phyloP scores from a whole-genome alignment of 2,888 invertebrate species.

The Odontocolon sp. region DNA sequence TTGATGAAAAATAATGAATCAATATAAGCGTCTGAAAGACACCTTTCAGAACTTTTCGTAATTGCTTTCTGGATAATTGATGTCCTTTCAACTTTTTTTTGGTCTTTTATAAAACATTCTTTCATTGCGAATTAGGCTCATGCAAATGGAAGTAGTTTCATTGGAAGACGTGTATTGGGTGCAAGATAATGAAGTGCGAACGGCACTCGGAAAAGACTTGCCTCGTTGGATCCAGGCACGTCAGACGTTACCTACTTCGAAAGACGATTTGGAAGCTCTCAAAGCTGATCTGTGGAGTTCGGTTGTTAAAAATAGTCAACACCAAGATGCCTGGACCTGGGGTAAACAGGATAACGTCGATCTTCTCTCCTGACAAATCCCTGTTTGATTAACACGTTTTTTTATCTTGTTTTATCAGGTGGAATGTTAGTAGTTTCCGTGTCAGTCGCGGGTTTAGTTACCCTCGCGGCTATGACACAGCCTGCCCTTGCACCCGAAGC shows the following conservation, averaged over 20 bases:
- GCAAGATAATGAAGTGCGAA: slow-evolving; percentile 90
- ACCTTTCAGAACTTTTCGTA: too few species aligned
- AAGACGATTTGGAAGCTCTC: slow-evolving; percentile 88
- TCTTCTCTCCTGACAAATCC: not conserved
- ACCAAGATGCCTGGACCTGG: slow-evolving; percentile 95
- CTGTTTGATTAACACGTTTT: not conserved
- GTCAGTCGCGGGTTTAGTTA: slow-evolving; percentile 93
- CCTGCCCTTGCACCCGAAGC: slow-evolving; percentile 95
- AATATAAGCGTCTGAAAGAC: too few species aligned
- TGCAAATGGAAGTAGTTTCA: slow-evolving; percentile 91
- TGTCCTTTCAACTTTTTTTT: not conserved
- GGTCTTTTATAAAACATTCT: slow-evolving; percentile 59
- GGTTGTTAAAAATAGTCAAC: slow-evolving; percentile 92
- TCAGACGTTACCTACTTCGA: slow-evolving; percentile 91
- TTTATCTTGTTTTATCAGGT: slow-evolving; percentile 80
- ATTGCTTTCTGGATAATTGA: too few species aligned
- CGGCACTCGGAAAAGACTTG: slow-evolving; percentile 91
- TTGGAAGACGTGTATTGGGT: slow-evolving; percentile 95
- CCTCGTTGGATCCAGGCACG: slow-evolving; percentile 90
- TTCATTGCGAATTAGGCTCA: too few species aligned
- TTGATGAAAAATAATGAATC: too few species aligned
- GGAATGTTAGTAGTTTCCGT: slow-evolving; percentile 95
- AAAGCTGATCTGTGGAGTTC: slow-evolving; percentile 93
- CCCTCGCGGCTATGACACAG: slow-evolving; percentile 95
- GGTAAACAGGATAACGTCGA: slow-evolving; percentile 81